Conservation (phyloP, 2,888 invertebrate species). For the Sipha maydis region DNA sequence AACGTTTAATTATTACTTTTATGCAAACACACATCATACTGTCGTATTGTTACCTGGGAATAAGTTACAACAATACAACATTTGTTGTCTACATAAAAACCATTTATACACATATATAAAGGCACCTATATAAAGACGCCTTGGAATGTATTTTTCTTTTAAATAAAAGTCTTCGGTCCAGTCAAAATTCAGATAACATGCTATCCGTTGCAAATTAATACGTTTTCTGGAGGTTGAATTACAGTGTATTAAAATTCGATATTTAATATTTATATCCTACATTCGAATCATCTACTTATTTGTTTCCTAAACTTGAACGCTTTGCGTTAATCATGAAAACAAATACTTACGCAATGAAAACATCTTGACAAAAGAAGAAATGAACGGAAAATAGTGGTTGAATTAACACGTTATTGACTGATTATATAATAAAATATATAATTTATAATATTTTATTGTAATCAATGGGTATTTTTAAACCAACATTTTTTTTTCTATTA, state of each 20-base stretch:
- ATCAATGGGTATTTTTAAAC: too few species aligned
- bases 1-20: too few species aligned
- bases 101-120: not conserved
- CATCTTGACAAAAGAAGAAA: too few species aligned
- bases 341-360: not conserved
- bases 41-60: not conserved
- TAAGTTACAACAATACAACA: not conserved
- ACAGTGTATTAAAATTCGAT: too few species aligned
- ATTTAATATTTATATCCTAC: not conserved
- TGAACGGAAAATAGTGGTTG: too few species aligned
- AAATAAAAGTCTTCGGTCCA: not conserved
- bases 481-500: too few species aligned
- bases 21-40: too few species aligned
- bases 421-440: too few species aligned
- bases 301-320: not conserved
- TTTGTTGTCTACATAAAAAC: not conserved
- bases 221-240: not conserved
- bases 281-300: not conserved
- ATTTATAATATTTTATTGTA: too few species aligned
- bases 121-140: too few species aligned
- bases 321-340: not conserved
- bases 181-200: not conserved
- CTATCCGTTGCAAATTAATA: conserved; percentile 10
- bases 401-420: too few species aligned
- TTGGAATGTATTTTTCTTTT: not conserved